Evolutionary conservation across 2,888 invertebrate genomes (phyloP), one percentile per base, ranked within the genome.

Genomic region (Eristalinus sepulchralis): DNA sequence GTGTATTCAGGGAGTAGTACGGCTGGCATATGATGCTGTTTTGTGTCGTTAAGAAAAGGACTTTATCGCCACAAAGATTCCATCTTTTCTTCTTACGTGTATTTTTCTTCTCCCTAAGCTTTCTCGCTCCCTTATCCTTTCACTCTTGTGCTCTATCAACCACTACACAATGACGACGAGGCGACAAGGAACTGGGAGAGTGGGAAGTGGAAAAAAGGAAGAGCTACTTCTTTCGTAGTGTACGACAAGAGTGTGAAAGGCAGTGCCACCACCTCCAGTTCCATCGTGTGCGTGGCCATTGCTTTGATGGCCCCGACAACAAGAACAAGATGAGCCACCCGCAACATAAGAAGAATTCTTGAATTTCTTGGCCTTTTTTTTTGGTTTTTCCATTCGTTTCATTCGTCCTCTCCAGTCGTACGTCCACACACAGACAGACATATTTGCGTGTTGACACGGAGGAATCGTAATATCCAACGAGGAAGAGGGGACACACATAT

Each of bases 21-120:
- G 79, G 10, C 60, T 60, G 67, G 64, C 79, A 72, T 78, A 78
- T 78, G 78, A 78, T 80, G 79, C 71, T 73, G 80, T 73, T 81
- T 68, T 68, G 73, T 75, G 73, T 63, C 67, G 80, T 81, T 73
- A 73, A 63, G 80, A 81, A 81, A 81, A 36, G 67, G 68, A 81
- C 80, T 81, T 81, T 81, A 81, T 81, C 73, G 68, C 73, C 67
- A 67, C 63, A 33, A 72, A 72, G 72, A 80, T 80, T 80, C 53
- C 72, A 72, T 72, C 72, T 71, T 71, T 79, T 72, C 63, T 72
- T 63, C 22, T 39, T 47, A 47, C n/a, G n/a, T n/a, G 6, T 47
- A 5, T 47, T 47, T 47, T 62, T 60, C 22, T 60, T 27, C 39
- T 55, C 55, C 67, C 27, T 5, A 27, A 3, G 27, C 27, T 76